phyloP scores from a whole-genome alignment of 2,888 invertebrate species.

The Ophion ventricosus region DNA sequence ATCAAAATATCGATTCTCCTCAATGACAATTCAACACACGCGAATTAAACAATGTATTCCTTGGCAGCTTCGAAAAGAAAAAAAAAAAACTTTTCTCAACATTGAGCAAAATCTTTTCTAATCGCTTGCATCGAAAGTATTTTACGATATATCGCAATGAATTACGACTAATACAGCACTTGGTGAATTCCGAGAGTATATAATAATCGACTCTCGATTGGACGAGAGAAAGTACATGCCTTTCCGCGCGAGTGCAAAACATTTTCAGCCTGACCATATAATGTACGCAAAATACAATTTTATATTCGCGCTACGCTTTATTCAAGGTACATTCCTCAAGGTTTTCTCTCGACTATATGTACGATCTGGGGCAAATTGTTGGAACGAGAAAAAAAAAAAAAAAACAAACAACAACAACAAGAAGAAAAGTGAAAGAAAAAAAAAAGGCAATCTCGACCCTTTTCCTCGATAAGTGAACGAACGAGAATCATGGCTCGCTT shows the following conservation, averaged over 20 bases:
- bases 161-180: background rate
- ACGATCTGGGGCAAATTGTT: slow-evolving; percentile 43
- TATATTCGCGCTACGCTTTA: slow-evolving; percentile 14
- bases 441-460: slow-evolving; percentile 38
- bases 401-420: background rate
- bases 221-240: slow-evolving; percentile 14
- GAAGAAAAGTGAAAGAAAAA: slow-evolving; percentile 10
- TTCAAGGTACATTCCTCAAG: slow-evolving; percentile 23
- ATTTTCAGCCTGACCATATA: slow-evolving; percentile 10
- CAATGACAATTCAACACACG: too few species aligned
- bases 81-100: too few species aligned
- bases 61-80: too few species aligned
- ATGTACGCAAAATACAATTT: slow-evolving; percentile 29
- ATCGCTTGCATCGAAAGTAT: too few species aligned
- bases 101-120: too few species aligned
- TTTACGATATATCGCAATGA: too few species aligned
- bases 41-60: too few species aligned
- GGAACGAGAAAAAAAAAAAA: slow-evolving; percentile 15
- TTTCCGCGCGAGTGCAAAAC: background rate
- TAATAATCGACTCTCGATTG: background rate
- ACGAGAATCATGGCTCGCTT: slow-evolving; percentile 41
- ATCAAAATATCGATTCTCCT: too few species aligned
- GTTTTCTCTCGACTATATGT: slow-evolving; percentile 8
- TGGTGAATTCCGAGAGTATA: background rate
- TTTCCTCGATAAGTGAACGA: slow-evolving; percentile 45